Percentiles rank a stretch among this genome's conserved stretches.
Evolutionary conservation across 2,888 invertebrate species (phyloP).

Genomic region (Aproaerema taeniolella): DNA sequence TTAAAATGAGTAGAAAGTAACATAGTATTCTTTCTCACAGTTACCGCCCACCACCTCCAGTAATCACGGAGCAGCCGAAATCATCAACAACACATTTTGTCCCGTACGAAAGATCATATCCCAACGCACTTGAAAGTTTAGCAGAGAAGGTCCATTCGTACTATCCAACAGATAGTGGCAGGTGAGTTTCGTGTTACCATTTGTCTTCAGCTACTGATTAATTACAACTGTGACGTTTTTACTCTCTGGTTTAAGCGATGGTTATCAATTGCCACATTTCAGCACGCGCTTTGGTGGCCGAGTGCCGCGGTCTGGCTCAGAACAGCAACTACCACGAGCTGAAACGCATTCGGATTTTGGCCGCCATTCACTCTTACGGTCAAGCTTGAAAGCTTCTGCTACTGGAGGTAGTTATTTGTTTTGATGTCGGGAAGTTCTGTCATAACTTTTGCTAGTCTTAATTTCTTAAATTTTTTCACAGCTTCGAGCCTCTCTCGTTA

Average conservation of each 20-base stretch:
- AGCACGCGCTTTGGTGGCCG: conserved; percentile 64
- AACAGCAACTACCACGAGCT: conserved; percentile 92
- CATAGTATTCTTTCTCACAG: too few relatives aligned
- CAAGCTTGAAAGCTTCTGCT: conserved; percentile 84
- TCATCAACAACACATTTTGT: conserved; percentile 87
- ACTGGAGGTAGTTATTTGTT: conserved; percentile 42
- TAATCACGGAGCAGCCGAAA: conserved; percentile 94
- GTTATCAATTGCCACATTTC: conserved; percentile 23
- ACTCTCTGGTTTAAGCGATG: conserved; percentile 32
- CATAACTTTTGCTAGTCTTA: too few relatives aligned
- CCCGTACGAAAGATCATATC: conserved; percentile 90
- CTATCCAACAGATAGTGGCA: conserved; percentile 74
- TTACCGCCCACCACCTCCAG: conserved; percentile 91
- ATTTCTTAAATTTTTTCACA: conserved; percentile 23
- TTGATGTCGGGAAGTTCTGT: too few relatives aligned
- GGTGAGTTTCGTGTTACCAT: conserved; percentile 31
- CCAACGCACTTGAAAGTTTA: conserved; percentile 92
- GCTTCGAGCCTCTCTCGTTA: conserved; percentile 79
- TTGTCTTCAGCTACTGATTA: too few relatives aligned
- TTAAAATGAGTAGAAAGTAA: too few relatives aligned
- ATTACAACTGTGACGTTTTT: conserved; percentile 30
- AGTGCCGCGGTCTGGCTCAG: conserved; percentile 93
- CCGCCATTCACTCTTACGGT: conserved; percentile 87
- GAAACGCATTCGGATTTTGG: conserved; percentile 91
- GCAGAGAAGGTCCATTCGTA: conserved; percentile 96